Base-by-base conservation (phyloP, 2,797 vertebrate species). In the Enteromius anoplus region DNA sequence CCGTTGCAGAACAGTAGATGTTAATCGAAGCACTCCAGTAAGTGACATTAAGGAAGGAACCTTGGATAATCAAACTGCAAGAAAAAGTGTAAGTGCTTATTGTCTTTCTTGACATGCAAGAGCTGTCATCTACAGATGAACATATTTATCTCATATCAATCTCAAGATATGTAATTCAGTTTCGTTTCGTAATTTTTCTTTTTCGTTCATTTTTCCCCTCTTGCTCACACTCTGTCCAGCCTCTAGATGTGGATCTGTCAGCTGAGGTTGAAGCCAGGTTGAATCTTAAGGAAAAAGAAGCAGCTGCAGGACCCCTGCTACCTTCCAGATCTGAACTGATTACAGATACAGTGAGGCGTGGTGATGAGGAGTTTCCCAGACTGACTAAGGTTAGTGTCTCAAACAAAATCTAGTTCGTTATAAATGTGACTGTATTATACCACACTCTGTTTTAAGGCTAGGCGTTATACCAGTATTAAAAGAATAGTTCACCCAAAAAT, bases 351-450 rank as follows among this genome's bases (percentile, higher is more conserved):
- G 60, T 58, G 60, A 84, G 87, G 14, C 91, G 92, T 58, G 47
- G 68, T 1, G 92, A 92, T 3, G 93, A 94, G 29, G 95, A 96
- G 81, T 88, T 96, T 76, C 91, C 94, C 49, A 90, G 93, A 0
- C 93, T 99, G 73, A 96, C 96, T 66, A 95, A 96, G 94, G 97
- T 97, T 91, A 85, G 84, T 23, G 2, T 10, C 17, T 75, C 21
- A 17, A 42, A 26, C 26, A 5, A 69, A 45, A 68, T 55, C 5
- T 26, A 26, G 5, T 15, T 3, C 19, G 45, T 71, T 5, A n/a
- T 65, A 29, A 15, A 9, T 5, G 8, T 71, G 7, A 42, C 40
- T 42, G 8, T 49, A 0, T 32, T 72, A 32, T 21, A 19, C 49
- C 78, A 21, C 9, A 19, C 34, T 34, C 34, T 37, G 34, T 32